phyloP scores from a whole-genome alignment of 2,113 vertebrate genomes.

The Ctenodactylus gundi region DNA sequence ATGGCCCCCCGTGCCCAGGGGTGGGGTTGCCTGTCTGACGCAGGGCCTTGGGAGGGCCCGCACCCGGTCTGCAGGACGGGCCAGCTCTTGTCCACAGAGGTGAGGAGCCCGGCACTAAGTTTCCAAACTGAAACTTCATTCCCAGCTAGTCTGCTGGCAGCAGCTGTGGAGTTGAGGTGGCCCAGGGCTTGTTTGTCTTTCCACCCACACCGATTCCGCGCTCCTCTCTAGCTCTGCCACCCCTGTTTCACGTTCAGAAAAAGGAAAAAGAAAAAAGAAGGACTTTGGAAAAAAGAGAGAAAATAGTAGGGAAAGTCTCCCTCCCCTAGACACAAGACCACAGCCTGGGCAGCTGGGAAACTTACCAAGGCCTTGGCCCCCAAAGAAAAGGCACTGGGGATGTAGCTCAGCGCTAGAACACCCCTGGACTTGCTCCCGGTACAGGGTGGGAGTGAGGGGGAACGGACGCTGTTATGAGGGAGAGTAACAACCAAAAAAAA shows the following conservation, averaged over 20 bases:
- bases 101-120: neutral
- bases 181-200: neutral
- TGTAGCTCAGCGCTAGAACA: neutral
- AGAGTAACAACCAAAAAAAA: no score
- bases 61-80: neutral
- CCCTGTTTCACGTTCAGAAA: neutral
- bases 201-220: neutral
- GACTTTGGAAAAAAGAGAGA: neutral
- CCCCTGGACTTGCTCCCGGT: no score
- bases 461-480: no score
- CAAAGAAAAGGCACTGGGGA: neutral
- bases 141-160: neutral
- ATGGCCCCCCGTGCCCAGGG: neutral
- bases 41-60: neutral
- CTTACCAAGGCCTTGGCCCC: neutral
- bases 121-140: neutral
- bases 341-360: neutral
- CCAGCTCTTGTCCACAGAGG: neutral
- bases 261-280: neutral
- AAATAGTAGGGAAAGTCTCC: neutral
- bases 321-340: neutral
- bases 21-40: neutral
- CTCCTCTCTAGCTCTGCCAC: neutral
- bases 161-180: neutral
- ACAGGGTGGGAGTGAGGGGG: no score